phyloP scores from a whole-genome alignment of 2,113 vertebrate genomes.

The Perccottus glenii region DNA sequence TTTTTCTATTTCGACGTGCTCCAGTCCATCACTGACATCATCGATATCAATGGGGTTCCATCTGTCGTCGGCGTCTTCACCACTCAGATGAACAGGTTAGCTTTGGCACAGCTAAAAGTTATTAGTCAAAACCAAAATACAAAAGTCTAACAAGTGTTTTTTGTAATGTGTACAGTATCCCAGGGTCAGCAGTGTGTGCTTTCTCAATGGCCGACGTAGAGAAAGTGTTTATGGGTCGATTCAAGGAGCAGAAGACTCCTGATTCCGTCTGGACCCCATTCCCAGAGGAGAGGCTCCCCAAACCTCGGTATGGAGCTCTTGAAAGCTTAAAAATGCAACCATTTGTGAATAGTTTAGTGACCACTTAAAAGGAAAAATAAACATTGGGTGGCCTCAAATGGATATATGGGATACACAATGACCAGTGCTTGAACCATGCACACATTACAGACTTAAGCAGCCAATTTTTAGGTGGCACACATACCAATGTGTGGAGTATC shows the following conservation, averaged over 20 bases:
- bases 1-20: conserved; percentile 99
- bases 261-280: conserved; percentile 98
- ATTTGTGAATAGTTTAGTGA: no score
- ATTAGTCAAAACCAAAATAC: background rate
- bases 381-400: no score
- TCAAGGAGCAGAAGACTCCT: conserved; percentile 97
- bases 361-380: no score
- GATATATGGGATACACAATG: no score
- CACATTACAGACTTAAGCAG: no score
- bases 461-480: no score
- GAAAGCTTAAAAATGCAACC: background rate
- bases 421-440: no score
- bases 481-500: no score
- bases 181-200: conserved; percentile 95
- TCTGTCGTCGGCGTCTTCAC: conserved; percentile 94
- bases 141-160: background rate
- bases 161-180: conserved; percentile 83
- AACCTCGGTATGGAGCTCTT: conserved; percentile 85
- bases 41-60: conserved; percentile 89
- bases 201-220: conserved; percentile 98
- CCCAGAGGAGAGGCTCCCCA: conserved; percentile 94
- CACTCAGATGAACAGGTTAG: conserved; percentile 98
- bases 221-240: conserved; percentile 92
- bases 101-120: background rate
- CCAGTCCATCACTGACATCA: conserved; percentile 95